These are phyloP conservation scores for Microtus pennsylvanicus DNA, from an alignment of 2,113 vertebrate species.

Conservation along the genomic window DNA sequence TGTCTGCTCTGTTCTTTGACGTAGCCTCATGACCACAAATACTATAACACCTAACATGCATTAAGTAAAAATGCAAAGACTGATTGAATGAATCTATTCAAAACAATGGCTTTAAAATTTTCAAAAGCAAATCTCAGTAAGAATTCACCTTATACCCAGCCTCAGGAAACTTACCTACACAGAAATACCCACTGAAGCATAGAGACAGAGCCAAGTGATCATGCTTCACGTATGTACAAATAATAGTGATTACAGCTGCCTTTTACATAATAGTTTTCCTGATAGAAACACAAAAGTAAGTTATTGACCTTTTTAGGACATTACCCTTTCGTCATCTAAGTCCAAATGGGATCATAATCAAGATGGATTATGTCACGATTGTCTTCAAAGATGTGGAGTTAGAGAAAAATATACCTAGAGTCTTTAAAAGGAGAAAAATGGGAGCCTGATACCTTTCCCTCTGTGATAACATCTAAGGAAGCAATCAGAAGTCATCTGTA, in stretches of 20 bases:
- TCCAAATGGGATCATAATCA: not conserved
- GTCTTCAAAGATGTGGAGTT: not conserved
- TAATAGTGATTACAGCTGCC: not conserved
- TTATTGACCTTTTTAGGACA: not conserved
- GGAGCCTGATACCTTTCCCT: not conserved
- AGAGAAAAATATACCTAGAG: not conserved
- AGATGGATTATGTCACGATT: slow-evolving; percentile 30
- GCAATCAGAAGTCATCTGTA: not conserved
- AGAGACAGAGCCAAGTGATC: not conserved
- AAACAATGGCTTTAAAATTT: slow-evolving; percentile 2
- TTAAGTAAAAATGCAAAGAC: slow-evolving; percentile 37
- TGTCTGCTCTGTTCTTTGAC: not conserved
- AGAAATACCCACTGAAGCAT: slow-evolving; percentile 48
- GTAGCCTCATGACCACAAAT: not conserved
- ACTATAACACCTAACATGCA: not conserved
- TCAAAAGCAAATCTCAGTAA: not conserved
- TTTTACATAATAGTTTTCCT: slow-evolving; percentile 30
- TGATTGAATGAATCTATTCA: not conserved
- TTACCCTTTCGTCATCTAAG: slow-evolving; percentile 5
- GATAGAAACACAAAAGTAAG: slow-evolving; percentile 54
- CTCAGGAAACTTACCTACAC: slow-evolving; percentile 13
- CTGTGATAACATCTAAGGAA: not conserved
- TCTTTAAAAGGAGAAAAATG: not conserved
- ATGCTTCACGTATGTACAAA: not conserved
- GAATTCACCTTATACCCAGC: slow-evolving; percentile 6